Base-by-base conservation (phyloP, 2,113 vertebrate genomes). In the Aythya baeri region DNA sequence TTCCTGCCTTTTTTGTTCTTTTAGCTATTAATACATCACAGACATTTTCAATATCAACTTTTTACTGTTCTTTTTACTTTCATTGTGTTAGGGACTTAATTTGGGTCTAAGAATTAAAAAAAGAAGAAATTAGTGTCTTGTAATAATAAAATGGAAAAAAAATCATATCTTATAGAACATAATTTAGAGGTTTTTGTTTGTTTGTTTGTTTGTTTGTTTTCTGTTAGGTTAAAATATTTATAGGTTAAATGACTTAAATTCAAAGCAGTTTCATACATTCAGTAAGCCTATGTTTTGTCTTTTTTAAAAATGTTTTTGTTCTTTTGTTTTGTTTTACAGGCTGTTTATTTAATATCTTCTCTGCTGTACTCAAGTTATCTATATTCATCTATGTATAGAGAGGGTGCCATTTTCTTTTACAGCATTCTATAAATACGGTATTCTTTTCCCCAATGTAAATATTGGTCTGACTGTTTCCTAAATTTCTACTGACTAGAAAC, bases 381-480 rank as follows among this genome's bases (percentile, higher is more conserved):
- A 15, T 34, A 70, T 14, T 25, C 4, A 23, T 25, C 3, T 49
- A 2, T 55, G 61, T 9, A 67, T 8, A 92, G 7, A 79, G 2
- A 38, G 26, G 12, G 20, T 58, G 18, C 1, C 2, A 38, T 68
- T 63, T 91, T 66, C 13, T 59, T 34, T 7, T 61, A 27, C 21
- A 46, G 4, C 1, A 6, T 38, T 2, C 14, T n/a, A 41, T 34
- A 88, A 78, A 61, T 4, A n/a, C 9, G 12, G 0, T 7, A 32
- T 0, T 7, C 9, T 14, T 73, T 70, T 44, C 11, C 23, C 50
- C 50, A 52, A 2, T 25, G 23, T 52, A 52, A 55, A 57, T 67
- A 41, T 43, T 46, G 1, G 9, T 25, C 5, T 74, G 41, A 36
- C 7, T 73, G 3, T 9, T 54, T 77, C 31, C 8, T 89, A 27